These are phyloP conservation scores for Pseudopleuronectes americanus DNA, from an alignment of 2,797 vertebrate species.

Conservation along the genomic window DNA sequence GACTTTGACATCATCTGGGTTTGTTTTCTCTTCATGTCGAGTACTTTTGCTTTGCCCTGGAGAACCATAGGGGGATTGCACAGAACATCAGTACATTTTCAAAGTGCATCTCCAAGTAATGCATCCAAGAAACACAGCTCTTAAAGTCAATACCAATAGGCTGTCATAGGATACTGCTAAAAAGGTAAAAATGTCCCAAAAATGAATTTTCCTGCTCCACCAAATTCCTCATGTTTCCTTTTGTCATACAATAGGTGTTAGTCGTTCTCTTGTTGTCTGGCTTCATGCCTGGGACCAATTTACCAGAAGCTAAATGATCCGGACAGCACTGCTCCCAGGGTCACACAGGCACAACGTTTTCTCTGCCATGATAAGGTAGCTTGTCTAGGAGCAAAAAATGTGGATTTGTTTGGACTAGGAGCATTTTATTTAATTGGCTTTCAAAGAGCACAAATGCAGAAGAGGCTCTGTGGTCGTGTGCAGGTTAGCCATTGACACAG, in stretches of 20 bases:
- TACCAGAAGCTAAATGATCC: conserved; percentile 42
- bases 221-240: background rate
- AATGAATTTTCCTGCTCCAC: background rate
- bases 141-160: conserved; percentile 24
- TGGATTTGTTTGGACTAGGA: background rate
- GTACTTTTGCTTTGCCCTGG: conserved; percentile 48
- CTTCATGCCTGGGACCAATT: conserved; percentile 50
- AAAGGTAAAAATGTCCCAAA: conserved; percentile 4
- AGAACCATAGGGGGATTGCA: conserved; percentile 41
- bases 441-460: conserved; percentile 8
- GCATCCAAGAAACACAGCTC: conserved; percentile 47
- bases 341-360: conserved; percentile 25
- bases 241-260: conserved; percentile 21
- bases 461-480: background rate
- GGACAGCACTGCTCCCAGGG: conserved; percentile 22
- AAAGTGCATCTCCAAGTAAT: conserved; percentile 53
- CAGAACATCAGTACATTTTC: conserved; percentile 56
- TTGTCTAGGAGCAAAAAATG: conserved; percentile 13
- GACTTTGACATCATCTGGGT: conserved; percentile 68
- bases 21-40: conserved; percentile 65
- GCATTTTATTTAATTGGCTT: background rate
- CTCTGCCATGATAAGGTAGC: conserved; percentile 9
- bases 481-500: background rate
- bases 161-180: conserved; percentile 27
- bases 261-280: conserved; percentile 10